phyloP scores from a whole-genome alignment of 2,888 invertebrate genomes.

The Lithophane socia region DNA sequence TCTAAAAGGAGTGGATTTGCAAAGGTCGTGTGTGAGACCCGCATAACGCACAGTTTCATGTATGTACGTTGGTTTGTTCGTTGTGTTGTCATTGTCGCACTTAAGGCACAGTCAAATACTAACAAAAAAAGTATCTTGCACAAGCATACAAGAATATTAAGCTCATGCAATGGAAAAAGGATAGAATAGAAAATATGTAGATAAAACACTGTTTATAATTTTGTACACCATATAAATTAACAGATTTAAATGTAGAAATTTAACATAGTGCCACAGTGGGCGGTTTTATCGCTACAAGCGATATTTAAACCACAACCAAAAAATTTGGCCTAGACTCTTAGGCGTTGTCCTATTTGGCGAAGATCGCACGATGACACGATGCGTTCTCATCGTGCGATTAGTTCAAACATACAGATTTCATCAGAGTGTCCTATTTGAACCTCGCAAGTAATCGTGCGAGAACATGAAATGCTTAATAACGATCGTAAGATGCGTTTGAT shows the following conservation, averaged over 20 bases:
- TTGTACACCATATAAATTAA: not conserved
- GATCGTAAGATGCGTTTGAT: too few species aligned
- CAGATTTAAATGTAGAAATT: not conserved
- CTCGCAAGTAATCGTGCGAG: too few species aligned
- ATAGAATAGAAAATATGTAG: not conserved
- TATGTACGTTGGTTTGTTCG: slow-evolving; percentile 15
- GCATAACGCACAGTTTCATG: slow-evolving; percentile 24
- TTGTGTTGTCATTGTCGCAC: slow-evolving; percentile 15
- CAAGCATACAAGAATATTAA: not conserved
- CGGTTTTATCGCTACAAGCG: not conserved
- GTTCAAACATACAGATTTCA: too few species aligned
- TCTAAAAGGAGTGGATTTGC: slow-evolving; percentile 20
- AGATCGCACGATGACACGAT: too few species aligned
- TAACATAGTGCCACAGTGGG: not conserved
- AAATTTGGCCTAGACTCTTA: not conserved
- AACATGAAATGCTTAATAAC: too few species aligned
- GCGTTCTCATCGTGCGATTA: too few species aligned
- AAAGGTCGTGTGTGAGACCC: slow-evolving; percentile 22
- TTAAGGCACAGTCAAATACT: slow-evolving; percentile 29
- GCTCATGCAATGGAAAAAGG: too few species aligned
- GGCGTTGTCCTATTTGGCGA: too few species aligned
- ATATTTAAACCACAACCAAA: not conserved
- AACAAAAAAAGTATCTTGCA: too few species aligned
- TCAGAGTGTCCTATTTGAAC: too few species aligned
- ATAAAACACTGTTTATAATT: not conserved